Percentiles rank a stretch among this genome's conserved stretches.
These are phyloP conservation scores for Copidosoma floridanum DNA, from an alignment of 1,140 invertebrate genomes.

Conservation along the genomic window DNA sequence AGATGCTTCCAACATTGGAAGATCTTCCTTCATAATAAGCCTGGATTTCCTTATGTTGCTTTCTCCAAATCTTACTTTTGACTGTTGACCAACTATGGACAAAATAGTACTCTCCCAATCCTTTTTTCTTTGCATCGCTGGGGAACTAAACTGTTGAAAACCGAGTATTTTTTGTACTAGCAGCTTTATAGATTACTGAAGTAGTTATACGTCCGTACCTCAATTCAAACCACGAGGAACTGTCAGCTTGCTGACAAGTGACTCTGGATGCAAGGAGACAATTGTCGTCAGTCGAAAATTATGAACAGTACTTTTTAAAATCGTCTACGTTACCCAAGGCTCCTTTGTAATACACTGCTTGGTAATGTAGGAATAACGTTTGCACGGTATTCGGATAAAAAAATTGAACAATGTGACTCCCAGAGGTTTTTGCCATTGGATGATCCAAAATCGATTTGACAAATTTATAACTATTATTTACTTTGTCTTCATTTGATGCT, in stretches of 20 bases:
- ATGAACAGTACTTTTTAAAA: background rate
- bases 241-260: constrained; percentile 17
- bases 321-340: background rate
- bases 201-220: constrained; percentile 42
- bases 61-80: background rate
- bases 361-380: background rate
- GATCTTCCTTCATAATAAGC: constrained; percentile 26
- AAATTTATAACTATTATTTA: background rate
- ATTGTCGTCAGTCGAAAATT: background rate
- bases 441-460: background rate
- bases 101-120: constrained; percentile 28
- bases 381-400: background rate
- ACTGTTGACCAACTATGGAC: constrained; percentile 8
- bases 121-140: constrained; percentile 33
- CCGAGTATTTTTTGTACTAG: constrained; percentile 36
- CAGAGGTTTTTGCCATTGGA: background rate
- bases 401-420: constrained; percentile 17
- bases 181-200: constrained; percentile 40
- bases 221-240: constrained; percentile 34
- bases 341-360: background rate
- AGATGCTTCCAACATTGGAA: constrained; percentile 44
- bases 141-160: constrained; percentile 25
- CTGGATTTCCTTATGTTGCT: constrained; percentile 22
- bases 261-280: background rate
- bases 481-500: background rate